A percentile compares a stretch with the other conserved stretches of the same genome.
Conservation (phyloP, 1,140 invertebrate species). For the Dendroctonus ponderosae region DNA sequence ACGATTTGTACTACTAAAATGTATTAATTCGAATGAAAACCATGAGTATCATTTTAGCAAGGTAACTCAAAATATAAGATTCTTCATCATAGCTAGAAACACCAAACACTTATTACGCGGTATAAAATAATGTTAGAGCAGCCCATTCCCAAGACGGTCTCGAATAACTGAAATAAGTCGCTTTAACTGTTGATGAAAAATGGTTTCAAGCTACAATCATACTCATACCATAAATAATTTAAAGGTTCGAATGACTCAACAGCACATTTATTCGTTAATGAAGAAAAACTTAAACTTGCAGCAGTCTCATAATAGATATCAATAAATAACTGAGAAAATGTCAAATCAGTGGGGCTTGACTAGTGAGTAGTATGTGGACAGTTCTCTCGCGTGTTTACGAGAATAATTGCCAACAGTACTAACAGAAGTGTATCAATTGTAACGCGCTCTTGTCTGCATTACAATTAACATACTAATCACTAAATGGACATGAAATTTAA, state of each 20-base stretch:
- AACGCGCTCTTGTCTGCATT: too few species aligned
- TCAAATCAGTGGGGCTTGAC: conserved; percentile 17
- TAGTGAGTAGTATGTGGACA: conserved; percentile 9
- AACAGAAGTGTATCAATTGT: background rate
- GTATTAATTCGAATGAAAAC: background rate
- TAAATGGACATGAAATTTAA: background rate
- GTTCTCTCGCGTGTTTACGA: background rate
- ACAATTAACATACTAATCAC: background rate
- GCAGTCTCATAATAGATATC: conserved; percentile 34
- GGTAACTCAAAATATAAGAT: background rate
- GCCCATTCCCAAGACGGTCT: background rate
- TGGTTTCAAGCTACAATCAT: conserved; percentile 6
- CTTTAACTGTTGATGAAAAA: background rate
- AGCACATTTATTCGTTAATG: conserved; percentile 25
- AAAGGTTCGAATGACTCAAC: conserved; percentile 19
- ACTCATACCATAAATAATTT: conserved; percentile 18
- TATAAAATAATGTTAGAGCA: background rate
- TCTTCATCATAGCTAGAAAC: background rate
- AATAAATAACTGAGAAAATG: conserved; percentile 36
- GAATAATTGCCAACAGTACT: background rate
- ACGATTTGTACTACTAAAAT: conserved; percentile 1
- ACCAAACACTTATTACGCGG: background rate
- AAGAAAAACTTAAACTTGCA: conserved; percentile 28
- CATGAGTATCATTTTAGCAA: too few species aligned
- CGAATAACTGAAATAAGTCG: background rate